Percentiles rank a stretch among this genome's conserved stretches.
Conservation (phyloP, 2,797 vertebrate species). For the Heteromormyrus szaboi region DNA sequence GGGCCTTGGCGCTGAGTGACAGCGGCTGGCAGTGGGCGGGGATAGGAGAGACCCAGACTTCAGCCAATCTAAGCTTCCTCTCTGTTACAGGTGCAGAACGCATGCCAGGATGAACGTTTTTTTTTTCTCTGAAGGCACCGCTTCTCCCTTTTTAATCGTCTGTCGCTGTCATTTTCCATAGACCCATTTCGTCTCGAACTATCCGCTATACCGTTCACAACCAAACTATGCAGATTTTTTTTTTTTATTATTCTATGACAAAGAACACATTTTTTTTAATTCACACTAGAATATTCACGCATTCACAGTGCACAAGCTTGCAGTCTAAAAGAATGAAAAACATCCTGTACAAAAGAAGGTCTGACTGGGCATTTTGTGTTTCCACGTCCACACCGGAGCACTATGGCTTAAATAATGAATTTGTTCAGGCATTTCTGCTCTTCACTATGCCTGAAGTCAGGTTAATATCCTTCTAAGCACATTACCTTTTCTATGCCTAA, state of each 20-base stretch:
- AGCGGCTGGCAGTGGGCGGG: slow-evolving; percentile 28
- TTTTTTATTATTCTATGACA: slow-evolving; percentile 79
- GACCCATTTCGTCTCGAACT: slow-evolving; percentile 58
- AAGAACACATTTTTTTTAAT: slow-evolving; percentile 72
- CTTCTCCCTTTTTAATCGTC: slow-evolving; percentile 44
- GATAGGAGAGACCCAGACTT: slow-evolving; percentile 22
- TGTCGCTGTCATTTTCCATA: slow-evolving; percentile 52
- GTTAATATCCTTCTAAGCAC: slow-evolving; percentile 20
- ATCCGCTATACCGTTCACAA: slow-evolving; percentile 83
- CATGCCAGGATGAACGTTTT: slow-evolving; percentile 43
- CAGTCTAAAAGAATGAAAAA: slow-evolving; percentile 69
- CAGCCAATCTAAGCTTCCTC: slow-evolving; percentile 24
- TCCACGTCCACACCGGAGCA: slow-evolving; percentile 37
- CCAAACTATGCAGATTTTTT: slow-evolving; percentile 71
- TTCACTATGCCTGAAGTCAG: slow-evolving; percentile 32
- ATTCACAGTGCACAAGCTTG: slow-evolving; percentile 93
- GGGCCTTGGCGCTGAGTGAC: slow-evolving; percentile 28
- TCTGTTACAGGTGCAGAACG: slow-evolving; percentile 41
- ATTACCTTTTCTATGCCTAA: neutral
- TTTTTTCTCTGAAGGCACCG: slow-evolving; percentile 56
- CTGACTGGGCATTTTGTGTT: slow-evolving; percentile 30
- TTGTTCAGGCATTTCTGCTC: slow-evolving; percentile 32
- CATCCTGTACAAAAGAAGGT: slow-evolving; percentile 50
- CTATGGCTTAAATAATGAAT: slow-evolving; percentile 52
- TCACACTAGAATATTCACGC: slow-evolving; percentile 87